phyloP scores from a whole-genome alignment of 1,140 invertebrate genomes.

The Drosophila fuyamai region DNA sequence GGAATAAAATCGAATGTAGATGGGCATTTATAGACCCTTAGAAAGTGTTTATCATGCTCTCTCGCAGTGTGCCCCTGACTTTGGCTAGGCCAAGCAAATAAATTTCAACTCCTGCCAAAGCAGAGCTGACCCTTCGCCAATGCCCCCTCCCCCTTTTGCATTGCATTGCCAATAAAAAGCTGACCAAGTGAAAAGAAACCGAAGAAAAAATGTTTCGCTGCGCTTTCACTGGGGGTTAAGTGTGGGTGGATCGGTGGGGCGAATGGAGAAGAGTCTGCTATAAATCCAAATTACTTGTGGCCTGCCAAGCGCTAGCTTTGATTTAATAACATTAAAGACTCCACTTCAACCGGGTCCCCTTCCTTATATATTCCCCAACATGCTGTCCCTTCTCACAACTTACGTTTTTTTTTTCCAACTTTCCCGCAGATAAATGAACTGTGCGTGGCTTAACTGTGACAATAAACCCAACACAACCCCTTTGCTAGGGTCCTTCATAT shows the following conservation, averaged over 20 bases:
- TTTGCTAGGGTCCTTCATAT: background rate
- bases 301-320: conserved; percentile 45
- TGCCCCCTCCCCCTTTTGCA: conserved; percentile 12
- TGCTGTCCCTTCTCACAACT: background rate
- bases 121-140: background rate
- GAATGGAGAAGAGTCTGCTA: conserved; percentile 26
- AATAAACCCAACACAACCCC: conserved; percentile 48
- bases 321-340: conserved; percentile 65
- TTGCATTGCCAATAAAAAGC: conserved; percentile 59
- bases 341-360: conserved; percentile 1
- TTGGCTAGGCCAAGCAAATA: conserved; percentile 35
- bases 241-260: conserved; percentile 12
- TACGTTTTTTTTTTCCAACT: conserved; percentile 24
- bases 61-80: background rate
- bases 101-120: conserved; percentile 48
- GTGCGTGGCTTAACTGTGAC: conserved; percentile 45
- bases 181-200: conserved; percentile 49
- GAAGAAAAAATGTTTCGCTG: conserved; percentile 38
- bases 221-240: conserved; percentile 29
- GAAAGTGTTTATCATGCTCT: background rate
- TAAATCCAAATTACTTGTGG: conserved; percentile 69
- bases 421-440: conserved; percentile 53
- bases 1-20: no score
- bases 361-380: background rate
- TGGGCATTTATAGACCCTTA: no score